A percentile compares a stretch with the other conserved stretches of the same genome.
Evolutionary conservation across 2,888 invertebrate genomes (phyloP).

Genomic region (Meiosimyza decipiens): DNA sequence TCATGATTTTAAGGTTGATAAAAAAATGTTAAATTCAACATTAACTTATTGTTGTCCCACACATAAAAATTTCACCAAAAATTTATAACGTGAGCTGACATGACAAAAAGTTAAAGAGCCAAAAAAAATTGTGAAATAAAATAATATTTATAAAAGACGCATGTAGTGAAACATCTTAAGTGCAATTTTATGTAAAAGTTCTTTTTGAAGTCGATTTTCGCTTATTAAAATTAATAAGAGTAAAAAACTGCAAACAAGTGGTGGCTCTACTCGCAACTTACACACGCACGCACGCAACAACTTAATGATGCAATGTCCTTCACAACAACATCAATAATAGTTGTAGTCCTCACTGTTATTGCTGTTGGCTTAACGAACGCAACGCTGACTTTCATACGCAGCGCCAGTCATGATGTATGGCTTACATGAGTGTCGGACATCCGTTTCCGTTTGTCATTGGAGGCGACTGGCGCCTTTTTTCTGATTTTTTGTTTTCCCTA

Average conservation of each 20-base stretch:
- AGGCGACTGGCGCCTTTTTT: background rate
- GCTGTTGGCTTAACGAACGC: background rate
- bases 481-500: background rate
- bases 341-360: background rate
- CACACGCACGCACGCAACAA: slow-evolving; percentile 15
- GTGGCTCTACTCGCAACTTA: slow-evolving; percentile 18
- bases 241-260: slow-evolving; percentile 13
- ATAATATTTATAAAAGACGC: too few species aligned
- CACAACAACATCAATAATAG: slow-evolving; percentile 28
- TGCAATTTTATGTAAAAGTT: too few species aligned
- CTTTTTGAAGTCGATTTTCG: too few species aligned
- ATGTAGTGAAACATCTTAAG: too few species aligned
- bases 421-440: slow-evolving; percentile 50
- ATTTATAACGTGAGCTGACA: too few species aligned
- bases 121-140: too few species aligned
- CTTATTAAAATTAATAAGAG: background rate
- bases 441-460: slow-evolving; percentile 41
- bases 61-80: too few species aligned
- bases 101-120: too few species aligned
- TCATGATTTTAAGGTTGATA: too few species aligned
- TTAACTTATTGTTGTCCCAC: too few species aligned
- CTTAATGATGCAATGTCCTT: slow-evolving; percentile 1
- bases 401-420: slow-evolving; percentile 50
- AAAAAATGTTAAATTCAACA: too few species aligned
- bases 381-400: slow-evolving; percentile 25